A percentile compares a stretch with the other conserved stretches of the same genome.
These are phyloP conservation scores for Crypturellus undulatus DNA, from an alignment of 2,113 vertebrate species.

Conservation along the genomic window DNA sequence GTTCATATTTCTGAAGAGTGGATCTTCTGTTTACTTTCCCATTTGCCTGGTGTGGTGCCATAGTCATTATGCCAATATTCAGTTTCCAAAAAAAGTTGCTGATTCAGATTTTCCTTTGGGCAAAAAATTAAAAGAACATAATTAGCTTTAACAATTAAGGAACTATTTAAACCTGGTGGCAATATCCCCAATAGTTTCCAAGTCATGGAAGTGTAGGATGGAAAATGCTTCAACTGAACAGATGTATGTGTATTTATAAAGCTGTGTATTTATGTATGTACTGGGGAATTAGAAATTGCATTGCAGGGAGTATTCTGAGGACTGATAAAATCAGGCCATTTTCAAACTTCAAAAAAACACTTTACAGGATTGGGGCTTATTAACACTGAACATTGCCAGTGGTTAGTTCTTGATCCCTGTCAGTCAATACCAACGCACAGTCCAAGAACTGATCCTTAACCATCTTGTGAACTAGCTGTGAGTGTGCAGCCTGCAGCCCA, in stretches of 20 bases:
- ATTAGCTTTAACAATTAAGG: background rate
- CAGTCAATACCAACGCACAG: background rate
- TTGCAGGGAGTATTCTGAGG: background rate
- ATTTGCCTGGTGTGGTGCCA: slow-evolving; percentile 28
- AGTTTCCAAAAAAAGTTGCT: background rate
- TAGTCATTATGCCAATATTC: background rate
- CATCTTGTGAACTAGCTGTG: background rate
- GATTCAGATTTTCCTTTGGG: background rate
- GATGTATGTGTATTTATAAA: fast-evolving
- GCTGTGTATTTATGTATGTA: background rate
- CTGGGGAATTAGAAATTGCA: background rate
- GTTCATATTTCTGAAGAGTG: slow-evolving; percentile 73
- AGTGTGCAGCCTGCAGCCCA: fast-evolving
- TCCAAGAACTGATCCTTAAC: background rate
- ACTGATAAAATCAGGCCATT: background rate
- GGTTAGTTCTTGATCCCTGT: background rate
- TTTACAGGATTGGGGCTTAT: background rate
- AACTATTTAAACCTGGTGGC: background rate
- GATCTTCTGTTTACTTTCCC: background rate
- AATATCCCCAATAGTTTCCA: background rate
- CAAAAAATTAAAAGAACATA: background rate
- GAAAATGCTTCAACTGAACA: background rate
- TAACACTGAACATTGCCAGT: background rate
- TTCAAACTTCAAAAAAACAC: background rate
- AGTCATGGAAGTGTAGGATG: background rate